Percentiles rank a stretch among this genome's conserved stretches.
phyloP scores from a whole-genome alignment of 2,888 invertebrate genomes.

The Ennomos quercinarius region DNA sequence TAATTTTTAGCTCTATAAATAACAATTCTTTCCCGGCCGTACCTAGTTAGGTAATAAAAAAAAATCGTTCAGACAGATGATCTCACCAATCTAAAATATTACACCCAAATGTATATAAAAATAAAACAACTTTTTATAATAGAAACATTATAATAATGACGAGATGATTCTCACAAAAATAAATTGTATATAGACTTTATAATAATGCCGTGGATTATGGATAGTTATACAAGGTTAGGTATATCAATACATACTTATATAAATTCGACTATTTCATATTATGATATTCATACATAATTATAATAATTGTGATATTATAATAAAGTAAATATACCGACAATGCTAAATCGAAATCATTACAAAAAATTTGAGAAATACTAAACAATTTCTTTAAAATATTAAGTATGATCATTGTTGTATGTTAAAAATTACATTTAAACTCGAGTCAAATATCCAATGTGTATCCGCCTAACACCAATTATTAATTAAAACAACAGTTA shows the following conservation, averaged over 20 bases:
- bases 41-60: no score
- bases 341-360: slow-evolving; percentile 5
- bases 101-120: slow-evolving; percentile 10
- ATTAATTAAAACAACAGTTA: slow-evolving; percentile 2
- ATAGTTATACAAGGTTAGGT: slow-evolving; percentile 27
- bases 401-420: no score
- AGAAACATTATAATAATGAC: slow-evolving; percentile 74
- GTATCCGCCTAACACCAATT: no score
- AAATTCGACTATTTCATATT: slow-evolving; percentile 34
- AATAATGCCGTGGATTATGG: slow-evolving; percentile 47
- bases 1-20: no score
- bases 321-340: neutral
- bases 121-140: slow-evolving; percentile 56
- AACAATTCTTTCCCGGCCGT: no score
- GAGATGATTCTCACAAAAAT: slow-evolving; percentile 75
- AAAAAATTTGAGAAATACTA: neutral
- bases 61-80: no score
- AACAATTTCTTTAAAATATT: no score
- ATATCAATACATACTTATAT: slow-evolving; percentile 9
- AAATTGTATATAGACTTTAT: slow-evolving; percentile 52
- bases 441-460: no score
- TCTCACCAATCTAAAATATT: no score
- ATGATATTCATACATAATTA: slow-evolving; percentile 6
- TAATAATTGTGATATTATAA: no score
- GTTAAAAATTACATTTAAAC: no score